Evolutionary conservation across 2,888 invertebrate species (phyloP).

Genomic region (Agriopis leucophaearia): DNA sequence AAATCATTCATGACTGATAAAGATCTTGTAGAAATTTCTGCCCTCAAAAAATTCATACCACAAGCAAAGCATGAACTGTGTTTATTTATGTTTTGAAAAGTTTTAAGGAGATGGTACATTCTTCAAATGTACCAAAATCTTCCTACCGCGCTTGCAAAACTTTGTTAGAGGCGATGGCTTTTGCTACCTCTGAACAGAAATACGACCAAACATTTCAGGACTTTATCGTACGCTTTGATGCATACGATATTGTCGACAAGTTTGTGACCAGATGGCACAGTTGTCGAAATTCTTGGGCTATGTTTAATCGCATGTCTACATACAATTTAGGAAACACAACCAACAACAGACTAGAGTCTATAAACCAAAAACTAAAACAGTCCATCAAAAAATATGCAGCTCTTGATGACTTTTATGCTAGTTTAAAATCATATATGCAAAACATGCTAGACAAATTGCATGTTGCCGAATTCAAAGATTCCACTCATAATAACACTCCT

Average conservation of each 20-base stretch:
- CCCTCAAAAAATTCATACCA: neutral
- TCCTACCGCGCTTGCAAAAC: neutral
- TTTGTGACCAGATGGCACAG: conserved; percentile 18
- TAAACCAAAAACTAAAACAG: conserved; percentile 17
- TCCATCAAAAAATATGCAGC: conserved; percentile 2
- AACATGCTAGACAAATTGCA: conserved; percentile 15
- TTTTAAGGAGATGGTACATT: neutral
- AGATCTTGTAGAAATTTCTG: conserved; percentile 3
- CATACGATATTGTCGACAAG: neutral
- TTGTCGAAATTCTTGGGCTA: neutral
- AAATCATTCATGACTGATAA: conserved; percentile 26
- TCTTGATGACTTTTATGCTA: conserved; percentile 1
- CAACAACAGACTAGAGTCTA: conserved; percentile 20
- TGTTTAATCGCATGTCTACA: conserved; percentile 18
- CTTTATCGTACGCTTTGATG: too few relatives aligned
- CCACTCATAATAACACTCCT: conserved; percentile 4
- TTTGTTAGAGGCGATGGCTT: too few relatives aligned
- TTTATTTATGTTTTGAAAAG: conserved; percentile 12
- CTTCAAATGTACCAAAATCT: conserved; percentile 2
- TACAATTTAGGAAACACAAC: neutral
- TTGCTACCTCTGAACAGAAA: too few relatives aligned
- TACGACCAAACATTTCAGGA: too few relatives aligned
- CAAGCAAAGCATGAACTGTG: conserved; percentile 21
- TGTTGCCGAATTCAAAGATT: conserved; percentile 15
- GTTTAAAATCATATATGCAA: conserved; percentile 4